Base-by-base conservation (phyloP, 2,888 invertebrate species). In the Tolmerus cingulatus region DNA sequence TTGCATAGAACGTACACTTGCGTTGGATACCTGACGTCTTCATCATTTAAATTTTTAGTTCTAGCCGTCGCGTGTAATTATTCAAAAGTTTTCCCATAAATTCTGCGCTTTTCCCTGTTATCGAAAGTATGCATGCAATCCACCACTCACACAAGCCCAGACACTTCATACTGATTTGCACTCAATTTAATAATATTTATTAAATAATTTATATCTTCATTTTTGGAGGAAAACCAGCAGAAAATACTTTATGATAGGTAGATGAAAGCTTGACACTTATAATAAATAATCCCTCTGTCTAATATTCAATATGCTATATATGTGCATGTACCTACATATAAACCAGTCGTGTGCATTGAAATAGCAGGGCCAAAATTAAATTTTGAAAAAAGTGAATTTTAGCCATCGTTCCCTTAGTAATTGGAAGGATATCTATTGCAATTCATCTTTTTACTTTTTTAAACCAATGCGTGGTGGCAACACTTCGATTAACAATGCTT, bases 41-140 rank as follows among this genome's bases (percentile, higher is more conserved):
- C 57, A 66, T 66, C 55, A 37, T 30, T 84, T 30, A 51, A 84
- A 82, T 34, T 82, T 82, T 55, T 27, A 55, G 43, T 84, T 51
- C 84, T 51, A 40, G 46, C 30, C 86, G 74, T 87, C 86, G 87
- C 87, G 85, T 86, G 78, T 82, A 82, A 82, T 82, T 82, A 82
- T 82, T 82, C 82, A 82, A 82, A 82, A 82, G 57, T 82, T 82
- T 27, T 30, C 30, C 16, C 82, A 82, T 82, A 82, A 82, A 82
- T 82, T 82, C 23, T 57, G 34, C n/a, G 16, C 57, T 57, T 82
- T 51, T 2, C 30, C 19, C 82, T 82, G 55, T 30, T 82, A 82
- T 82, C 82, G 37, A 51, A 82, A 46, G 19, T 27, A 46, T 46
- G 27, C 79, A 79, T 27, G 79, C 79, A 79, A 79, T 8, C 23